Base-by-base conservation (phyloP, 2,797 vertebrate genomes). In the Clangula hyemalis region DNA sequence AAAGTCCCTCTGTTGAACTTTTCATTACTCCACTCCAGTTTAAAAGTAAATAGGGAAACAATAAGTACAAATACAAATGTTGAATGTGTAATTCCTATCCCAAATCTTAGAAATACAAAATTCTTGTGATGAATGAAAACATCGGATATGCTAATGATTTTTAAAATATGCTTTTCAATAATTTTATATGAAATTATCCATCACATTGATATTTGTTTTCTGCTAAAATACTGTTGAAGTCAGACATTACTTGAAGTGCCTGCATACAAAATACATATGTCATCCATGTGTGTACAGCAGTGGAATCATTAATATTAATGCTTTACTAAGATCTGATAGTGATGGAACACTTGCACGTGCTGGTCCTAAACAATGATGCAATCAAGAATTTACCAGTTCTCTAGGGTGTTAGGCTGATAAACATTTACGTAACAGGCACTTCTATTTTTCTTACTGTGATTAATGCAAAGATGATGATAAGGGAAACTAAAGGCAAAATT, bases 321-420 rank as follows among this genome's bases (percentile, higher is more conserved):
- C 9, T 90, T 87, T 93, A 91, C 84, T 82, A 39, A 89, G 71
- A 85, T n/a, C 61, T 80, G 66, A 71, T 74, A 71, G 58, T 75
- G 96, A 96, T 51, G 70, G 87, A 94, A 49, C 84, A 86, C 80
- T 93, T 91, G 94, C 36, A 91, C 79, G 56, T 54, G 85, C 75
- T 95, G 73, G 57, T 95, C 90, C 96, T 97, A 94, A 97, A 97
- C 93, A 96, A 88, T 79, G 93, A 97, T 72, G 89, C 90, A 92
- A 91, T 68, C 11, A 60, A 90, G 94, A 95, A 91, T 38, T 43
- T 61, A 76, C 64, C 75, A 32, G 69, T 28, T 85, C 90, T 77
- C 94, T 45, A 58, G n/a, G 10, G 92, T 13, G 13, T 86, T 80
- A 84, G 70, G 17, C n/a, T 84, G 83, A 84, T 89, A 96, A 96